Evolutionary conservation across 2,888 invertebrate genomes (phyloP), one percentile per base, ranked within the genome.

Genomic region (Tetranychus piercei): DNA sequence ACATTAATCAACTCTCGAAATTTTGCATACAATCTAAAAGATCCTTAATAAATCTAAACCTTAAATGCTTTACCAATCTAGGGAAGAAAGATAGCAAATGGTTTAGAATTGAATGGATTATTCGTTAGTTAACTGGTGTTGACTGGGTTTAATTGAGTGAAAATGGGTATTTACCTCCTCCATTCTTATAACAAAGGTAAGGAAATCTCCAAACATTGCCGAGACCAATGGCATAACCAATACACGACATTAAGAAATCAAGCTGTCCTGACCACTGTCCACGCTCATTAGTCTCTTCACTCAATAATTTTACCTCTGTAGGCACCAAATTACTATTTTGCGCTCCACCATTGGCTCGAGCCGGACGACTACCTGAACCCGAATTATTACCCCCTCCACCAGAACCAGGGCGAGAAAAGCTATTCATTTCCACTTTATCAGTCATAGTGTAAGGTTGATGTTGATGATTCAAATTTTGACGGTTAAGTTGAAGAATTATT

Each of bases 131-230:
- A 34, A 34, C 34, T 34, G 34, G 34, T 15, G 55, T 55, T 7
- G 15, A 55, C 15, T 55, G 55, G 9, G 55, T 15, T 55, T 55
- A 7, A 55, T 15, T 55, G 9, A 7, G 65, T 34, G 34, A 34
- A 34, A 34, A 34, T 69, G 20, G 15, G 8, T 23, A 73, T 55
- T 73, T 15, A 55, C 73, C 73, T 64, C 73, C 73, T 20, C 73
- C 73, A 44, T 73, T 73, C 18, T 73, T 73, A 34, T 73, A 73
- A 66, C 69, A 73, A 23, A 79, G 77, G 74, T 79, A 79, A 6
- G 79, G 79, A 71, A 79, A 79, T 70, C 79, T 76, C 79, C 79
- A 79, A n/a, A 79, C 79, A 71, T 79, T 79, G 11, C 79, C 79
- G 8, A 79, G 76, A 44, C 79, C 79, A 55, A 79, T 79, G 34